Conservation (phyloP, 2,888 invertebrate genomes). For the Leptinotarsa juncta region DNA sequence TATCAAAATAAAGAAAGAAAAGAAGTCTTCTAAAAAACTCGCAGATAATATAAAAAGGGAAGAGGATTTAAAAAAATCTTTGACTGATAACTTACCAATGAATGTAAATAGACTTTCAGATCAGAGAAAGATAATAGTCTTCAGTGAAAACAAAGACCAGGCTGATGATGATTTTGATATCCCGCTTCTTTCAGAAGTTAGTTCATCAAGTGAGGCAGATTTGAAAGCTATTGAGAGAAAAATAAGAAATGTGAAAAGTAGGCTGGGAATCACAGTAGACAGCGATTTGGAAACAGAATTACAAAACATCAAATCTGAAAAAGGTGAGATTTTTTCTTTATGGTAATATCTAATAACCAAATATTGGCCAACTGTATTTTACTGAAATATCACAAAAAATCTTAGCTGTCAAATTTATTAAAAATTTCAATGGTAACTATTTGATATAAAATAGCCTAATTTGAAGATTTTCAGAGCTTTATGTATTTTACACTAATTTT, state of each 20-base stretch:
- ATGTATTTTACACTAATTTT: too few relatives aligned
- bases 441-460: too few relatives aligned
- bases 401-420: too few relatives aligned
- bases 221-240: slow-evolving; percentile 73
- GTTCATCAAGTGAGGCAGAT: slow-evolving; percentile 66
- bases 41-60: slow-evolving; percentile 64
- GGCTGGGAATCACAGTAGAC: slow-evolving; percentile 66
- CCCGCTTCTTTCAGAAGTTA: slow-evolving; percentile 66
- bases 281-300: slow-evolving; percentile 69
- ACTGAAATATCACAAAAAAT: too few relatives aligned
- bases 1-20: slow-evolving; percentile 64
- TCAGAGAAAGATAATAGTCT: slow-evolving; percentile 59
- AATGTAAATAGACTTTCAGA: slow-evolving; percentile 59
- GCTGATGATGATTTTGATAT: slow-evolving; percentile 66
- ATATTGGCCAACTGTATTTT: too few relatives aligned
- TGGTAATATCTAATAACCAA: background rate
- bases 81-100: slow-evolving; percentile 62
- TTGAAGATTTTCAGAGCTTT: too few relatives aligned
- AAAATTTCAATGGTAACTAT: too few relatives aligned
- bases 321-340: slow-evolving; percentile 31
- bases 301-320: slow-evolving; percentile 72
- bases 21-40: slow-evolving; percentile 59
- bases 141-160: slow-evolving; percentile 45
- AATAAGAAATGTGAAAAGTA: slow-evolving; percentile 70
- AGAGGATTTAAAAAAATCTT: slow-evolving; percentile 51